A percentile compares a stretch with the other conserved stretches of the same genome.
These are phyloP conservation scores for Azorinus chamasolen DNA, from an alignment of 2,888 invertebrate species.

Conservation along the genomic window DNA sequence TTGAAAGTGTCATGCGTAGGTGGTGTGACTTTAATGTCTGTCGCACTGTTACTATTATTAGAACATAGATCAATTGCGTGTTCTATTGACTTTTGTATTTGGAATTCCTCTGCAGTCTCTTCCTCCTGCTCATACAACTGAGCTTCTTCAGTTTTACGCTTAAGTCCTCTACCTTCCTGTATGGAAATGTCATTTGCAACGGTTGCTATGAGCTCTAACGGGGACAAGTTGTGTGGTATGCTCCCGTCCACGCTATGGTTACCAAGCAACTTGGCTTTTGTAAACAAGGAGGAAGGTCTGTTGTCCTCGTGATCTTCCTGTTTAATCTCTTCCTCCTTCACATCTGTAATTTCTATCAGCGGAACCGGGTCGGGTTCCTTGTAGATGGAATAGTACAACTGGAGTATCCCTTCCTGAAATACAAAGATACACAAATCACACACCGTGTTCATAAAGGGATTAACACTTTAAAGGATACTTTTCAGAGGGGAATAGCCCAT, in stretches of 20 bases:
- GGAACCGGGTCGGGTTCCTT: conserved; percentile 39
- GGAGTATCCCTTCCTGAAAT: conserved; percentile 62
- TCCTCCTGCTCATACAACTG: conserved; percentile 59
- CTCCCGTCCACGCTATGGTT: conserved; percentile 48
- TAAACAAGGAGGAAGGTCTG: conserved; percentile 48
- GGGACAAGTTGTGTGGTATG: conserved; percentile 62
- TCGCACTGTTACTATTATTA: neutral
- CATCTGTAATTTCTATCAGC: conserved; percentile 48
- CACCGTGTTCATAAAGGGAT: neutral
- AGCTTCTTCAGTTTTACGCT: conserved; percentile 53
- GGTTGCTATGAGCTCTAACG: conserved; percentile 63
- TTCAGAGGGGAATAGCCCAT: too few species aligned
- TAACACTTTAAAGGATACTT: neutral
- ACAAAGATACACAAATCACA: neutral
- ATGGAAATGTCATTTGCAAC: conserved; percentile 59
- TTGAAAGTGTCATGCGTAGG: neutral
- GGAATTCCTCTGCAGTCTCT: conserved; percentile 52
- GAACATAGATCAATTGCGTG: conserved; percentile 64
- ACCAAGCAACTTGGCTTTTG: conserved; percentile 45
- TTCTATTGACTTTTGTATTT: conserved; percentile 63
- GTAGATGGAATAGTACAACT: conserved; percentile 65
- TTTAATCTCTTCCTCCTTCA: conserved; percentile 39
- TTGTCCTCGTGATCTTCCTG: conserved; percentile 39
- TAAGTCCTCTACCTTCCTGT: conserved; percentile 57
- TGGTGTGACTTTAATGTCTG: neutral